These are phyloP conservation scores for Hystrix cristata DNA, from an alignment of 2,113 vertebrate species.

Conservation along the genomic window DNA sequence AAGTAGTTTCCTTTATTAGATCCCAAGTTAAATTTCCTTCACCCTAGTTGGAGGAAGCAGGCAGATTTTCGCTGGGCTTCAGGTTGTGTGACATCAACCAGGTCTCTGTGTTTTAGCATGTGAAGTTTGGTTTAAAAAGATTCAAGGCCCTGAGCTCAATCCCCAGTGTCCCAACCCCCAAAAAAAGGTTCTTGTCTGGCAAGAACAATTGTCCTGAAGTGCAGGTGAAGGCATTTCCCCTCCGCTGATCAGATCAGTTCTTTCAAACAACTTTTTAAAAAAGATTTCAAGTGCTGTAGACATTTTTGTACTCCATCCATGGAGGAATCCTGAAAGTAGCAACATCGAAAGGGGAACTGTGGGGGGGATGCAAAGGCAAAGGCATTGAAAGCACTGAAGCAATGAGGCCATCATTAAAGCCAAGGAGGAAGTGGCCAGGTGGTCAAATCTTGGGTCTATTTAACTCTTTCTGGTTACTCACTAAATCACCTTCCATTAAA, in stretches of 20 bases:
- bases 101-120: neutral
- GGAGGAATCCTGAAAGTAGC: neutral
- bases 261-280: neutral
- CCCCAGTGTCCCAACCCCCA: too few relatives aligned
- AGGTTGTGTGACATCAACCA: neutral
- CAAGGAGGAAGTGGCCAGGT: neutral
- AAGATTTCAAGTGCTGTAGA: neutral
- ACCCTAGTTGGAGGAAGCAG: neutral
- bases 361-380: neutral
- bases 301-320: neutral
- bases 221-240: neutral
- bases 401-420: neutral
- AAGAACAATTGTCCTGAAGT: neutral
- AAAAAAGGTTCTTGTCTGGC: neutral
- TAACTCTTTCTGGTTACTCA: neutral
- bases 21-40: neutral
- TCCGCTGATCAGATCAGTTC: neutral
- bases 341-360: neutral
- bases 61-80: neutral
- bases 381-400: neutral
- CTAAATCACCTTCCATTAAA: neutral
- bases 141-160: too few relatives aligned
- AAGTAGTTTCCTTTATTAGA: conserved; percentile 40
- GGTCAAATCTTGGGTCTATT: neutral
- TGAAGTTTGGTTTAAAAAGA: neutral